phyloP scores from a whole-genome alignment of 2,797 vertebrate species.

The Anas acuta region DNA sequence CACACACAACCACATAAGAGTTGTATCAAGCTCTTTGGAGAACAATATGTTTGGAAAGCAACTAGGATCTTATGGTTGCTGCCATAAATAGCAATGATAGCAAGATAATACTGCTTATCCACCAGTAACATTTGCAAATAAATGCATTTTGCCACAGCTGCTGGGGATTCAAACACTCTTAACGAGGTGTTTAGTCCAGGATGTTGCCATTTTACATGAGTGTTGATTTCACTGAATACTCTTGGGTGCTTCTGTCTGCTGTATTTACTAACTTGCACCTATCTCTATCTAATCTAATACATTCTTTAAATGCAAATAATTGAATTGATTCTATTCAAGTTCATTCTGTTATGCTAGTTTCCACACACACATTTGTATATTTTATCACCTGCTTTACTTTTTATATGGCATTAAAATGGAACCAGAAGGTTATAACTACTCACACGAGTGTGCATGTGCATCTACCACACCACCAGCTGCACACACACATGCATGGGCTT shows the following conservation, averaged over 20 bases:
- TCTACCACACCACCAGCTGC: not conserved
- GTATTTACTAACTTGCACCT: not conserved
- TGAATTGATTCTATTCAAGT: not conserved
- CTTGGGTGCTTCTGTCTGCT: not conserved
- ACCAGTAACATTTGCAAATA: not conserved
- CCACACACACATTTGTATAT: not conserved
- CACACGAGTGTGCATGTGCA: not conserved
- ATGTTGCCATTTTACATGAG: not conserved
- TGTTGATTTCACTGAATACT: not conserved
- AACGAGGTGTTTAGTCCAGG: not conserved
- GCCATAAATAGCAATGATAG: constrained; percentile 4
- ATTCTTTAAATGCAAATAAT: not conserved
- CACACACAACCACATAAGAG: not conserved
- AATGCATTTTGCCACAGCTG: not conserved
- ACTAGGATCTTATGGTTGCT: not conserved
- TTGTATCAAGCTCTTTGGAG: not conserved
- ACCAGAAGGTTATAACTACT: not conserved
- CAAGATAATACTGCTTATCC: constrained; percentile 8
- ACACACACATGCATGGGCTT: not conserved
- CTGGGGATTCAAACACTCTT: not conserved
- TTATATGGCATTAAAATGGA: not conserved
- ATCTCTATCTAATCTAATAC: not conserved
- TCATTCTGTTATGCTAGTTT: not conserved
- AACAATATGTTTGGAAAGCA: not conserved
- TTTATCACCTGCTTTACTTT: not conserved